phyloP scores from a whole-genome alignment of 92 coral and sea anemone genomes.

The Phenganax stokvisi region DNA sequence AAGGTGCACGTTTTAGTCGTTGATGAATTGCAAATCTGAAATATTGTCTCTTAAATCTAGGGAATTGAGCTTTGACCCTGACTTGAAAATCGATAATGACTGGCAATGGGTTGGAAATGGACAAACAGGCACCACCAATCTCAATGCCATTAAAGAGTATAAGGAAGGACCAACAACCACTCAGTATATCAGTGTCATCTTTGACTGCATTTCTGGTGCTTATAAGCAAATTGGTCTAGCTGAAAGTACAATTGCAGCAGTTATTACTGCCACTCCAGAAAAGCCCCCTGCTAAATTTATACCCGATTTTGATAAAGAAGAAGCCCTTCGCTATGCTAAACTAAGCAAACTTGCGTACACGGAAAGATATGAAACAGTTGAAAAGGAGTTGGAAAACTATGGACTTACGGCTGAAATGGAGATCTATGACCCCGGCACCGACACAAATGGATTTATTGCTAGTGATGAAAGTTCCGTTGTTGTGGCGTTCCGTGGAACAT shows the following conservation, averaged over 20 bases:
- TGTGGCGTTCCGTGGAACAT: not conserved
- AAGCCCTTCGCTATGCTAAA: not conserved
- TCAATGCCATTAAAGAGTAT: not conserved
- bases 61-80: not conserved
- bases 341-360: not conserved
- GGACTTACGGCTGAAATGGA: not conserved
- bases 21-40: not conserved
- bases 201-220: not conserved
- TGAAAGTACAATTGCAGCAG: not conserved
- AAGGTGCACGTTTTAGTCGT: too few relatives aligned
- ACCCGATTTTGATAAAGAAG: not conserved
- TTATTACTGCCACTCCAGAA: not conserved
- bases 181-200: not conserved
- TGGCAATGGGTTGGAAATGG: conserved; percentile 2
- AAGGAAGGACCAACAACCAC: not conserved
- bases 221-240: not conserved
- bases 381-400: not conserved
- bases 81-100: not conserved
- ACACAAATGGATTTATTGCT: not conserved
- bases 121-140: not conserved
- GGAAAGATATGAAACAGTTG: not conserved
- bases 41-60: not conserved
- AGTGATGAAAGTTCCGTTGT: not conserved
- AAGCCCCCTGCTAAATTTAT: not conserved
- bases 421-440: not conserved